These are phyloP conservation scores for Molossus molossus DNA, from an alignment of 2,797 vertebrate genomes.

Conservation along the genomic window DNA sequence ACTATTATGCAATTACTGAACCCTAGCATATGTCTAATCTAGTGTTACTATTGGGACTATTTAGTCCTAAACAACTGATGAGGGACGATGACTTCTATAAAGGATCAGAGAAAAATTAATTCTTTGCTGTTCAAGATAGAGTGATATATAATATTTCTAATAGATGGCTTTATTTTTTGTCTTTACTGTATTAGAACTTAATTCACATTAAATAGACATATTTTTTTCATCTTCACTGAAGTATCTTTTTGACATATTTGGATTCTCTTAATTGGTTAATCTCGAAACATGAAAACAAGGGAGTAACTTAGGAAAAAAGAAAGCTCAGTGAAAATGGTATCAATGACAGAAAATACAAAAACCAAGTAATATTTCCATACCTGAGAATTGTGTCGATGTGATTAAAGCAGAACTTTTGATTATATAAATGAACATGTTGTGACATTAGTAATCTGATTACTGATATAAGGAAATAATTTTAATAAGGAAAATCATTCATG, in stretches of 20 bases:
- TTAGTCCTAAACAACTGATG: neutral
- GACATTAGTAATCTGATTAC: neutral
- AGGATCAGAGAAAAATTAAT: neutral
- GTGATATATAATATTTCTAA: neutral
- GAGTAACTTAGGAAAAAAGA: neutral
- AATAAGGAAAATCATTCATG: neutral
- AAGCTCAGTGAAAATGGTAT: neutral
- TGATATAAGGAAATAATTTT: neutral
- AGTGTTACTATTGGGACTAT: slow-evolving; percentile 25
- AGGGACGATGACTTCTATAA: neutral
- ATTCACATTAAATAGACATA: neutral
- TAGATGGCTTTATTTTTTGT: neutral
- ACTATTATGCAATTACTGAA: slow-evolving; percentile 79
- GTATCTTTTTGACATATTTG: neutral
- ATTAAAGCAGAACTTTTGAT: neutral
- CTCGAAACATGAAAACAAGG: neutral
- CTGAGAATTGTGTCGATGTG: neutral
- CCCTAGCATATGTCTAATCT: slow-evolving; percentile 44
- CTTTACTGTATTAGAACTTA: neutral
- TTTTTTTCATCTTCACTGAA: neutral
- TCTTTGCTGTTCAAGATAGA: neutral
- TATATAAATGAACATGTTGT: neutral
- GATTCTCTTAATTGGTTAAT: neutral
- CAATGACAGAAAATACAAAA: neutral
- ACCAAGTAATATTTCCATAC: neutral